Evolutionary conservation across 2,797 vertebrate genomes (phyloP).

Genomic region (Phyllotis vaccarum): DNA sequence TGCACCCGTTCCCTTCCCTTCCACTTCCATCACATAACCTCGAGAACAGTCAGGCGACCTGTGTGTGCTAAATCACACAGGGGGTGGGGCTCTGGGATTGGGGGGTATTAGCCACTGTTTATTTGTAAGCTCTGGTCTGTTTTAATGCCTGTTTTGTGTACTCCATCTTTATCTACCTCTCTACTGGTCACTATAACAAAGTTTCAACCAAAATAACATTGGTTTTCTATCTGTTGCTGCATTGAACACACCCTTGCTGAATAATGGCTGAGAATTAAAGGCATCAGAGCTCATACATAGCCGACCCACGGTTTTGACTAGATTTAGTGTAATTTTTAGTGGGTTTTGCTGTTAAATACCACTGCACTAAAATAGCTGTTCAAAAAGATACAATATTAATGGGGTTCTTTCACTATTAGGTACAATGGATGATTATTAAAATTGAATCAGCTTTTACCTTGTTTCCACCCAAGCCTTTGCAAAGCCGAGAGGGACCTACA

Average conservation of each 20-base stretch:
- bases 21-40: slow-evolving; percentile 16
- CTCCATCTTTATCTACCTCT: slow-evolving; percentile 58
- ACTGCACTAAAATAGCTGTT: not conserved
- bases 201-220: slow-evolving; percentile 32
- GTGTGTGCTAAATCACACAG: not conserved
- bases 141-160: slow-evolving; percentile 68
- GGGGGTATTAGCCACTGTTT: slow-evolving; percentile 67
- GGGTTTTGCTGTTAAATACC: not conserved
- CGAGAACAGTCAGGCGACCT: slow-evolving; percentile 65
- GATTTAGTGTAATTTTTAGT: not conserved
- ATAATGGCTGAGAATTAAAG: not conserved
- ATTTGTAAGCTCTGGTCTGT: slow-evolving; percentile 56
- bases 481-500: not conserved
- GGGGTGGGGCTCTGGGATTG: not conserved
- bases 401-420: not conserved
- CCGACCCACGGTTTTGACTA: not conserved
- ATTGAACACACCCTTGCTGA: slow-evolving; percentile 1
- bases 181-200: not conserved
- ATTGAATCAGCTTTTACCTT: not conserved
- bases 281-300: not conserved
- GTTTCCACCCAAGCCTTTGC: not conserved
- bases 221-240: slow-evolving; percentile 11
- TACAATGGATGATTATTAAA: not conserved
- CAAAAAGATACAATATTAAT: not conserved
- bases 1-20: not conserved